Conservation (phyloP, 1,140 invertebrate species). For the Triops cancriformis region DNA sequence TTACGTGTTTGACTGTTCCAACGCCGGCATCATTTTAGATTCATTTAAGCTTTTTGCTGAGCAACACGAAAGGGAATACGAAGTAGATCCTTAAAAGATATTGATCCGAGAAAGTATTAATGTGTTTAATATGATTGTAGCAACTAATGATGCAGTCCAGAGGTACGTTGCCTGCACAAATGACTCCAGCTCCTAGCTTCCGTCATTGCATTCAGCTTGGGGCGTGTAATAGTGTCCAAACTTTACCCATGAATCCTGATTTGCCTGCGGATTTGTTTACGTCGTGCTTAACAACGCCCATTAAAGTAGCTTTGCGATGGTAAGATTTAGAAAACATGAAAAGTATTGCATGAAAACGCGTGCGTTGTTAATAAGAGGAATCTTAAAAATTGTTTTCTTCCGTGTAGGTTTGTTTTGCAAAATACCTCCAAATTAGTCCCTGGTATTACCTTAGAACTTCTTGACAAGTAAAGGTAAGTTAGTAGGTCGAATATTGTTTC, state of each 20-base stretch:
- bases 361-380: conserved; percentile 4
- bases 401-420: conserved; percentile 70
- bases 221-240: conserved; percentile 83
- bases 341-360: not conserved
- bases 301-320: conserved; percentile 93
- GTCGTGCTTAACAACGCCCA: conserved; percentile 93
- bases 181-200: conserved; percentile 42
- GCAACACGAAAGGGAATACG: conserved; percentile 80
- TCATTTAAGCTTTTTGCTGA: conserved; percentile 84
- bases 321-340: conserved; percentile 35
- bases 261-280: conserved; percentile 99
- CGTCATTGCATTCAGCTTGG: conserved; percentile 93
- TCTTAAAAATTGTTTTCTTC: conserved; percentile 20
- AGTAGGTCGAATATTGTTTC: not conserved
- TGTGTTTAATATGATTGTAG: conserved; percentile 11
- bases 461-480: conserved; percentile 67
- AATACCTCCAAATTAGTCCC: conserved; percentile 72
- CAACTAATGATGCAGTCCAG: conserved; percentile 34
- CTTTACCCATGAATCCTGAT: conserved; percentile 94
- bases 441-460: conserved; percentile 66
- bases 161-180: conserved; percentile 27
- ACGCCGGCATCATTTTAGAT: conserved; percentile 92
- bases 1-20: conserved; percentile 98
- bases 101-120: not conserved
- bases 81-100: conserved; percentile 45